Conservation (phyloP, 2,888 invertebrate genomes). For the Drosophila lutescens region DNA sequence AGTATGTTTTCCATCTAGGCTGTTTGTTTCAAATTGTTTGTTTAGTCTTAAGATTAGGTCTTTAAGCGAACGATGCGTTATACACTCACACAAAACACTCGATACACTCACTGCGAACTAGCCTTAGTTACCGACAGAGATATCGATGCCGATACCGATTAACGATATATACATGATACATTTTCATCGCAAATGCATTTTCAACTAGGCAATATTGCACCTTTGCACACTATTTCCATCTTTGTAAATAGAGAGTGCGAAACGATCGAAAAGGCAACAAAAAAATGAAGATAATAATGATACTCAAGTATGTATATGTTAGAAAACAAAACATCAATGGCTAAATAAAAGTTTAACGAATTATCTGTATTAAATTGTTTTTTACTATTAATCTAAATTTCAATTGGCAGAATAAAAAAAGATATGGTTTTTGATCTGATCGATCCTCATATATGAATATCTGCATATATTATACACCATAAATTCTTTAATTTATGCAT, state of each 20-base stretch:
- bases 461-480: too few relatives aligned
- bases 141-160: slow-evolving; percentile 25
- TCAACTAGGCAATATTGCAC: slow-evolving; percentile 67
- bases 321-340: slow-evolving; percentile 54
- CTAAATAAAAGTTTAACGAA: slow-evolving; percentile 66
- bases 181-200: slow-evolving; percentile 66
- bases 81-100: slow-evolving; percentile 48
- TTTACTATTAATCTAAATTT: not conserved
- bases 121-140: slow-evolving; percentile 46
- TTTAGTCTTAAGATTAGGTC: slow-evolving; percentile 67
- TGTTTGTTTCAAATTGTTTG: slow-evolving; percentile 81
- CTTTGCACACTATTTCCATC: slow-evolving; percentile 45
- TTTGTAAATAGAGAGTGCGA: slow-evolving; percentile 22
- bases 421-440: too few relatives aligned
- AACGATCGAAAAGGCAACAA: slow-evolving; percentile 31
- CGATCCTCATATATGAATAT: not conserved
- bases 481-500: too few relatives aligned
- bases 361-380: slow-evolving; percentile 25
- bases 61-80: slow-evolving; percentile 74
- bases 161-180: slow-evolving; percentile 28
- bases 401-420: too few relatives aligned
- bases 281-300: slow-evolving; percentile 52
- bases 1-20: slow-evolving; percentile 69
- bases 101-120: slow-evolving; percentile 41
- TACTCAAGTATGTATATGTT: slow-evolving; percentile 65